Evolutionary conservation across 2,113 vertebrate species (phyloP), one percentile per base, ranked within the genome.

Genomic region (Callionymus lyra): DNA sequence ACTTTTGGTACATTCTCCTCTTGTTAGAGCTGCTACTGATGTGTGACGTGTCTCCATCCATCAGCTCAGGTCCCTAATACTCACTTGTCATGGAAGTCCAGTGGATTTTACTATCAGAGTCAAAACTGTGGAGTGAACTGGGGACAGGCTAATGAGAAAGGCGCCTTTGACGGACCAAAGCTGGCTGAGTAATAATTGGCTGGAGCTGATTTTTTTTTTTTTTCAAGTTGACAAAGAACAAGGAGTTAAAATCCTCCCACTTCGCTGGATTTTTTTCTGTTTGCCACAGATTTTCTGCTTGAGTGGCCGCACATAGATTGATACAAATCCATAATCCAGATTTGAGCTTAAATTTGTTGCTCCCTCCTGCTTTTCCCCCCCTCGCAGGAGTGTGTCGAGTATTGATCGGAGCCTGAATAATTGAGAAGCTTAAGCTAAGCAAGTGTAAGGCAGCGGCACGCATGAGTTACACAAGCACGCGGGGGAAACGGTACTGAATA

Each of bases 361-460:
- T 50, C 50, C 31, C 46, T 66, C 60, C 58, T 47, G 48, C 55
- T 59, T 54, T 65, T 59, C 63, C n/a, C n/a, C n/a, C 50, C 53
- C 69, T 73, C 68, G 44, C 38, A 53, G 72, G 67, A 77, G 60
- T 56, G 68, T 74, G 78, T 60, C 39, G 52, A 38, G 70, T 80
- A 83, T 84, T 78, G 85, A 85, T 83, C 69, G 42, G 33, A 51
- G 70, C 56, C 64, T 85, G 67, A 82, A 83, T 85, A 84, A 85
- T 84, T 87, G 71, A 87, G 72, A 18, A 63, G 70, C 73, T 70
- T 73, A 75, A 70, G 50, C 61, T 76, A 77, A 81, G 70, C 72
- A 70, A 45, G 44, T 45, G 32, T 35, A 35, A 45, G 44, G 33
- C 31, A 43, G 41, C 15, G 11, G 41, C 42, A 14, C 18, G 44